Evolutionary conservation across 2,113 vertebrate genomes (phyloP).

Genomic region (Pygoscelis antarcticus): DNA sequence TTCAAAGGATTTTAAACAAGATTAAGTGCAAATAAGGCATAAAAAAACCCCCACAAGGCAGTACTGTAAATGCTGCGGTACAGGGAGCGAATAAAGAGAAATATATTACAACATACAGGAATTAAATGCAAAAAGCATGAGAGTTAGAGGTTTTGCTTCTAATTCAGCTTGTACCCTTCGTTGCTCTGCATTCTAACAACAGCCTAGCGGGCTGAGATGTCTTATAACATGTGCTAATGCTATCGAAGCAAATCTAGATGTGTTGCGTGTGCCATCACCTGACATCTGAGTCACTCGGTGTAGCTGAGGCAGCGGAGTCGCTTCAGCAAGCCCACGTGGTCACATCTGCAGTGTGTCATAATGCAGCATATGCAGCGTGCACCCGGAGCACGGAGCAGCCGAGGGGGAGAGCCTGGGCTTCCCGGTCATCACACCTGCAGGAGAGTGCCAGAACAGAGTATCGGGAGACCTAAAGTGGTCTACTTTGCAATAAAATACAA

Average conservation of each 20-base stretch:
- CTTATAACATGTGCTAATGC: rapidly evolving
- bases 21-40: neutral
- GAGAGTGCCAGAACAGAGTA: neutral
- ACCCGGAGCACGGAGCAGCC: neutral
- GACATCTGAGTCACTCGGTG: neutral
- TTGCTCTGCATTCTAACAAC: neutral
- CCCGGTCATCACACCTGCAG: neutral
- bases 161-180: neutral
- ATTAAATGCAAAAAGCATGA: neutral
- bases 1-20: neutral
- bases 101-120: rapidly evolving
- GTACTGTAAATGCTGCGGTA: neutral
- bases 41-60: neutral
- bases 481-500: rapidly evolving
- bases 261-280: neutral
- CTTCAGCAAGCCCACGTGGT: neutral
- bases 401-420: neutral
- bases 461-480: rapidly evolving
- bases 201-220: neutral
- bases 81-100: rapidly evolving
- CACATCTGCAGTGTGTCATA: constrained; percentile 49
- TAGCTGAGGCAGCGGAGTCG: neutral
- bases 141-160: neutral
- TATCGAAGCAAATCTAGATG: rapidly evolving
- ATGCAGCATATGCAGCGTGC: neutral